phyloP scores from a whole-genome alignment of 2,888 invertebrate genomes.

The Tipula unca region DNA sequence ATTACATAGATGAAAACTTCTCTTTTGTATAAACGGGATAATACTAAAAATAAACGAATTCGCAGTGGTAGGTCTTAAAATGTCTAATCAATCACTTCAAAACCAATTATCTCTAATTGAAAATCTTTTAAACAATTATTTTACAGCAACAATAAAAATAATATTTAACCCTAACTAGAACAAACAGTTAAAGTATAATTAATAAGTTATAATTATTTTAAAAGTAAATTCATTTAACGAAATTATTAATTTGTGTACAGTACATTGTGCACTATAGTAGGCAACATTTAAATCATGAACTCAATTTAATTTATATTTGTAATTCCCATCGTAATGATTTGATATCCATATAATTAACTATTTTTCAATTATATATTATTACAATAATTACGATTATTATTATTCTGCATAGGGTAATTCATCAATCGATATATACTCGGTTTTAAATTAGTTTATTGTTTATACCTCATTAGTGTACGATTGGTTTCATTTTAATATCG shows the following conservation, averaged over 20 bases:
- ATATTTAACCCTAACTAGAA: neutral
- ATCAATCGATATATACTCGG: neutral
- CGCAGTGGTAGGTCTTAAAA: neutral
- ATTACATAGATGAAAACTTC: neutral
- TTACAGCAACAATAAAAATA: neutral
- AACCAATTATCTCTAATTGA: constrained; percentile 4
- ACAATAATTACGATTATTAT: neutral
- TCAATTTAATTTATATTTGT: neutral
- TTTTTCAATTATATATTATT: neutral
- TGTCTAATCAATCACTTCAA: neutral
- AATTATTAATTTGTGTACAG: neutral
- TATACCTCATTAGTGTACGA: constrained; percentile 8
- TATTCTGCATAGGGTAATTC: neutral
- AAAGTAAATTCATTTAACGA: neutral
- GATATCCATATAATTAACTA: neutral
- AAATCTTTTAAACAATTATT: neutral
- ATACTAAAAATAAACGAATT: neutral
- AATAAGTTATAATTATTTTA: neutral
- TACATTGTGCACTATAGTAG: neutral
- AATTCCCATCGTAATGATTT: neutral
- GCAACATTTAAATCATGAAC: neutral
- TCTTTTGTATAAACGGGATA: neutral
- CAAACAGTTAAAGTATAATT: neutral
- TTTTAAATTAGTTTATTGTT: neutral
- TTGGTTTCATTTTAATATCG: neutral